Conservation (phyloP, 2,888 invertebrate species). For the Synergus gifuensis region DNA sequence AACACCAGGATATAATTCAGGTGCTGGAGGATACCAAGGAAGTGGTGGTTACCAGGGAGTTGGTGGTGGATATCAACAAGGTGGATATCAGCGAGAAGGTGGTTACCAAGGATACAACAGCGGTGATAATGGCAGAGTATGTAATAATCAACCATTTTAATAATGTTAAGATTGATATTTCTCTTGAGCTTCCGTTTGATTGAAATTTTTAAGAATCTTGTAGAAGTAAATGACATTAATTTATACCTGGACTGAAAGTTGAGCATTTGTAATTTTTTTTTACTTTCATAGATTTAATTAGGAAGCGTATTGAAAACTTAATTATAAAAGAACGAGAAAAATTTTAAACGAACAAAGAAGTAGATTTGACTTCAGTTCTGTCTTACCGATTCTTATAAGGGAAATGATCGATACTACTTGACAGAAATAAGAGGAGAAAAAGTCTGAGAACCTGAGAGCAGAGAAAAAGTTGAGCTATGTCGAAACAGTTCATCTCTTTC, state of each 20-base stretch:
- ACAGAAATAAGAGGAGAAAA: background rate
- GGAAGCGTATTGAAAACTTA: background rate
- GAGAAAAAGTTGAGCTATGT: background rate
- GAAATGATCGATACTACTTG: background rate
- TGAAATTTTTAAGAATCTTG: no score
- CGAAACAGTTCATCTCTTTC: background rate
- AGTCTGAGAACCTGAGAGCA: background rate
- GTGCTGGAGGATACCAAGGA: conserved; percentile 41
- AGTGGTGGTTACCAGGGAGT: conserved; percentile 44
- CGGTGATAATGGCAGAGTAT: conserved; percentile 65
- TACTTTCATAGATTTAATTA: background rate
- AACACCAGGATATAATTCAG: conserved; percentile 57
- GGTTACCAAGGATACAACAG: conserved; percentile 56
- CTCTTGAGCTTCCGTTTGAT: no score
- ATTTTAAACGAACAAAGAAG: background rate
- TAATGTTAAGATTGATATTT: background rate
- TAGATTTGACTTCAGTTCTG: background rate
- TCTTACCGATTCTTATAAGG: background rate
- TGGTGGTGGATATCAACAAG: conserved; percentile 44
- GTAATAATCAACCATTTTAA: conserved; percentile 42
- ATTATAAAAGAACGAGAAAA: background rate
- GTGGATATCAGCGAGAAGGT: conserved; percentile 47
- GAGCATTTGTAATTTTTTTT: no score
- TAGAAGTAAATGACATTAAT: no score
- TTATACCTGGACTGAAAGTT: no score